These are phyloP conservation scores for Erpobdella octoculata DNA, from an alignment of 2,888 invertebrate genomes.

Conservation along the genomic window DNA sequence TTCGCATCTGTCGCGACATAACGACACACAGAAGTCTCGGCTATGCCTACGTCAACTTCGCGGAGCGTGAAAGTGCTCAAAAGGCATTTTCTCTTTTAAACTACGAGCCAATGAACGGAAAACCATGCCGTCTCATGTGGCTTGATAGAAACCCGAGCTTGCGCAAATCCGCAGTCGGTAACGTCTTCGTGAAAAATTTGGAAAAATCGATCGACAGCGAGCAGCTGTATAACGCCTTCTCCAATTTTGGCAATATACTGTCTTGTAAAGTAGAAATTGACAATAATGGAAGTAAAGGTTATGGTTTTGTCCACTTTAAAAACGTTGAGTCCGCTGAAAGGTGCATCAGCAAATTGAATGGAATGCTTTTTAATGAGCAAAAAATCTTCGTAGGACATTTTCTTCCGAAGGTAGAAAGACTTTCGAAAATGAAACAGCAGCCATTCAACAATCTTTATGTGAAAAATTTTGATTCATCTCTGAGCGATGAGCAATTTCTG, in stretches of 20 bases:
- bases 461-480: no score
- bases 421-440: no score
- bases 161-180: constrained; percentile 95
- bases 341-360: constrained; percentile 96
- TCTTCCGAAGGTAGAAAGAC: no score
- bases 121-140: constrained; percentile 99
- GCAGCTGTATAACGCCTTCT: constrained; percentile 97
- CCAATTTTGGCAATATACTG: constrained; percentile 94
- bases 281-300: constrained; percentile 90
- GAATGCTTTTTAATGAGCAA: constrained; percentile 95
- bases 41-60: no score
- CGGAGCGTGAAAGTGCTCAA: no score
- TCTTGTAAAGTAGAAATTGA: constrained; percentile 96
- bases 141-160: constrained; percentile 96
- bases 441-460: no score
- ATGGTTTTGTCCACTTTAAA: constrained; percentile 97
- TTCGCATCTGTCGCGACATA: background rate
- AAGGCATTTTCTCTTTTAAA: no score
- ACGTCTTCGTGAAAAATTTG: constrained; percentile 97
- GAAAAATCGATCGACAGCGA: constrained; percentile 96
- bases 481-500: no score
- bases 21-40: background rate
- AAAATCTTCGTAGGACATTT: no score
- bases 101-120: constrained; percentile 91
- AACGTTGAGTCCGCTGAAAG: constrained; percentile 94